Evolutionary conservation across 1,140 invertebrate genomes (phyloP), one percentile per base, ranked within the genome.

Genomic region (Tenebrio molitor): DNA sequence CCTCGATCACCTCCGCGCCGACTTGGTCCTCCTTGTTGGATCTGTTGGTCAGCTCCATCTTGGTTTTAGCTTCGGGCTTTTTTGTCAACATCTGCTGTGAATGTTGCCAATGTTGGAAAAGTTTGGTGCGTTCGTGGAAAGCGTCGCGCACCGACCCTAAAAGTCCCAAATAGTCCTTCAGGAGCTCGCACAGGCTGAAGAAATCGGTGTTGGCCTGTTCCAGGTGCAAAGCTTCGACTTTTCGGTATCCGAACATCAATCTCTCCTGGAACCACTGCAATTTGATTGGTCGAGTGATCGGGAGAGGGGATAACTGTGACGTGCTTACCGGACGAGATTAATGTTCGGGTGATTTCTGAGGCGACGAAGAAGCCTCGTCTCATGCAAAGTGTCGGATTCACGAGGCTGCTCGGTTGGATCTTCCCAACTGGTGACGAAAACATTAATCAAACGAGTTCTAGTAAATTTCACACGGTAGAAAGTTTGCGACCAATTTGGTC

Each of bases 51-150:
- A 98, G 84, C 81, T 99, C 97, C 0, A 96, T 86, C 81, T 97
- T 95, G 1, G 93, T 93, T 83, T 98, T 99, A 71, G 91, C 90
- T 83, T 99, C 97, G 44, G 97, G 88, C 81, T 99, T 97, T 81
- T 97, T 97, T 8, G 92, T 96, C 19, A 99, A 83, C 84, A 93
- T 96, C 84, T 95, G 91, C 85, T 98, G 95, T 41, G 97, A 94
- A 81, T 97, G 95, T 83, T 99, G 97, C 95, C 97, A 99, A 77
- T 93, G 94, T 85, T 99, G 97, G 84, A 97, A 99, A 0, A 95
- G 91, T 87, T 99, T 99, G 0, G 99, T 96, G 78, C 98, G 88
- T 84, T 99, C 97, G 81, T 98, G 95, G 79, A 99, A 98, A n/a
- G 97, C 95, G 81, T 97, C 96, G 85, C 98, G 97, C 25, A 99